A percentile compares a stretch with the other conserved stretches of the same genome.
Evolutionary conservation across 2,797 vertebrate genomes (phyloP).

Genomic region (Cryptoblepharus egeriae): DNA sequence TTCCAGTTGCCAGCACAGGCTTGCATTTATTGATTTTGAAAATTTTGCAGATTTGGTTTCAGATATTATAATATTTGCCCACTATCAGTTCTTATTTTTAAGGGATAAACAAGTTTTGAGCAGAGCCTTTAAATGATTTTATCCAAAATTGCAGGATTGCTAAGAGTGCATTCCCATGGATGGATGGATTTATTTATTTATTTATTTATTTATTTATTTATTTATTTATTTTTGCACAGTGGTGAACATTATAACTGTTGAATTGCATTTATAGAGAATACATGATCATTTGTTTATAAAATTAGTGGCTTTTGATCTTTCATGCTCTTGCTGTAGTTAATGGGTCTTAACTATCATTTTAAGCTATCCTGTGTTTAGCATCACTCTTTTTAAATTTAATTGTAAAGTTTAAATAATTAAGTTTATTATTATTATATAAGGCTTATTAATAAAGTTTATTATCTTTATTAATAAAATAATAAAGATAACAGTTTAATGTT

Average conservation of each 20-base stretch:
- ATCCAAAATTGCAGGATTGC: background rate
- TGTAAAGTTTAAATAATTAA: background rate
- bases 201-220: too few relatives aligned
- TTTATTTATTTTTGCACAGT: too few relatives aligned
- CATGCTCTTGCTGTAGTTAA: background rate
- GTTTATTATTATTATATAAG: too few relatives aligned
- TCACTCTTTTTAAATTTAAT: background rate
- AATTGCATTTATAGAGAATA: background rate
- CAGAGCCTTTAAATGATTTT: too few relatives aligned
- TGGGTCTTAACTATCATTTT: background rate
- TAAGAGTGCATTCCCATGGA: too few relatives aligned
- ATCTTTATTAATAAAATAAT: too few relatives aligned
- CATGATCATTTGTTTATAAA: background rate
- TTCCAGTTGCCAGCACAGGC: background rate
- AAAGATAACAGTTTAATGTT: background rate
- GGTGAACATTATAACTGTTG: too few relatives aligned
- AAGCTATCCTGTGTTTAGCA: background rate
- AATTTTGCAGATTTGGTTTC: constrained; percentile 8
- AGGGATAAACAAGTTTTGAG: background rate
- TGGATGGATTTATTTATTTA: too few relatives aligned
- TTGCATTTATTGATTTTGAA: constrained; percentile 12
- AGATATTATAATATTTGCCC: constrained; percentile 16
- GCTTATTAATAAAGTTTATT: too few relatives aligned
- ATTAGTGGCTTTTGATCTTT: background rate
- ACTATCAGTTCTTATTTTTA: constrained; percentile 26